Evolutionary conservation across 2,888 invertebrate genomes (phyloP).

Genomic region (Agriopis leucophaearia): DNA sequence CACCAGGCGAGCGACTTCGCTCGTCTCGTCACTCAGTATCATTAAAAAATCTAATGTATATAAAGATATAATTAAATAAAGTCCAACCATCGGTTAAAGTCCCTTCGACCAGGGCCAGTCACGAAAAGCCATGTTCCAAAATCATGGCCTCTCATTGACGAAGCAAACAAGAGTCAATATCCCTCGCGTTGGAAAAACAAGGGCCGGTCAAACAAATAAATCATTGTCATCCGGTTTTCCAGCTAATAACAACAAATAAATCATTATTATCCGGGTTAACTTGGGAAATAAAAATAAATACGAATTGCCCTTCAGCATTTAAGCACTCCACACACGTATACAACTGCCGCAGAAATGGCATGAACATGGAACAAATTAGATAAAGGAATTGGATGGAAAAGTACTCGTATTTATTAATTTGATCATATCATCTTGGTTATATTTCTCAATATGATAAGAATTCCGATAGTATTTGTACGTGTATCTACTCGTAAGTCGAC

Average conservation of each 20-base stretch:
- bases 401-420: neutral
- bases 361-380: conserved; percentile 10
- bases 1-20: no score
- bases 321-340: conserved; percentile 14
- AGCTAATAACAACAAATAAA: conserved; percentile 25
- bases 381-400: neutral
- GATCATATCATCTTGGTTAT: neutral
- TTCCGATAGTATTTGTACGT: neutral
- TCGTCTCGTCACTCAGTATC: no score
- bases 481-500: no score
- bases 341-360: conserved; percentile 1
- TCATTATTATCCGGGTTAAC: conserved; percentile 29
- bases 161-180: conserved; percentile 13
- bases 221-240: conserved; percentile 21
- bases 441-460: neutral
- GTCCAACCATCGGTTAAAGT: neutral
- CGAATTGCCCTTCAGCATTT: conserved; percentile 5
- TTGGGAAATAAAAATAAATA: conserved; percentile 25
- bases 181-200: conserved; percentile 6
- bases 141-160: conserved; percentile 17
- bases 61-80: no score
- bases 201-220: conserved; percentile 24
- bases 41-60: no score
- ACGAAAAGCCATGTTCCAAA: conserved; percentile 13
- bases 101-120: neutral